Percentiles rank a stretch among this genome's conserved stretches.
Evolutionary conservation across 2,113 vertebrate species (phyloP).

Genomic region (Myotis yumanensis): DNA sequence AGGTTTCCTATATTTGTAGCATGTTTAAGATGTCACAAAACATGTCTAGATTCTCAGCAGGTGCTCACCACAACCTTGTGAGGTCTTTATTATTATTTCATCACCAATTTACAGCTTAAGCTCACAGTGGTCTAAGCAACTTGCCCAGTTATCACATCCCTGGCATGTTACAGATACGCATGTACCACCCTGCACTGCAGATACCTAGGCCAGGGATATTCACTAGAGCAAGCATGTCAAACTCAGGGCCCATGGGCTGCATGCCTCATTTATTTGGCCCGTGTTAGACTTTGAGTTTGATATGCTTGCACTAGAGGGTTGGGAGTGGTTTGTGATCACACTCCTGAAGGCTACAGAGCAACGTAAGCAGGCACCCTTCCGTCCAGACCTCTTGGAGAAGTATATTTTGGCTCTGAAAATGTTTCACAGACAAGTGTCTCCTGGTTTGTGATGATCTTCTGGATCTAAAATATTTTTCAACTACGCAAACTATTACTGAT

Average conservation of each 20-base stretch:
- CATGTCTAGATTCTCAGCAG: neutral
- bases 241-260: no score
- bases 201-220: neutral
- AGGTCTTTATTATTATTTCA: neutral
- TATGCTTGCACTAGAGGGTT: neutral
- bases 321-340: neutral
- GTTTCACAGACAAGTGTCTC: neutral
- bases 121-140: neutral
- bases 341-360: neutral
- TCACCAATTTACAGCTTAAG: neutral
- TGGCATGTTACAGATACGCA: neutral
- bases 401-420: neutral
- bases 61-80: neutral
- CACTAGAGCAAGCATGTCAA: neutral
- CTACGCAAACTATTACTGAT: neutral
- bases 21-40: neutral
- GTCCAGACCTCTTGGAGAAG: neutral
- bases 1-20: neutral
- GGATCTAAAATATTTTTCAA: constrained; percentile 18
- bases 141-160: neutral
- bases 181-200: neutral
- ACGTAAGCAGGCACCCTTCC: neutral
- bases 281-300: no score
- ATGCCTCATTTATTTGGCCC: no score
- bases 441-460: neutral